Base-by-base conservation (phyloP, 2,797 vertebrate species). In the Periophthalmus magnuspinnatus region DNA sequence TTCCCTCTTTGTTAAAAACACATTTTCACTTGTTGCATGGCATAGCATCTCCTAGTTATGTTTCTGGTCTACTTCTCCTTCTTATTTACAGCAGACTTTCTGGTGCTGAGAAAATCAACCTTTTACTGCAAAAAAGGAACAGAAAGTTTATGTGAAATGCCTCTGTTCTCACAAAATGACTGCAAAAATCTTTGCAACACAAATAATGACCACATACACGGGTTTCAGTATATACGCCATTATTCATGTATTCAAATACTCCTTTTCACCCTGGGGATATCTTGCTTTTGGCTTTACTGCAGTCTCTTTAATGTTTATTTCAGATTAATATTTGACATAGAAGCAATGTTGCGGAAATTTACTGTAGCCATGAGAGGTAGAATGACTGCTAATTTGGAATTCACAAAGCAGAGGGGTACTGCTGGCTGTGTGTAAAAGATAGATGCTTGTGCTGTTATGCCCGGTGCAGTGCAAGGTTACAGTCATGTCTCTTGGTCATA, bases 261-360 rank as follows among this genome's bases (percentile, higher is more conserved):
- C 24, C 50, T 62, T 67, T 34, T 75, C 66, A 66, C 45, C 22
- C 68, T 65, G 64, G 76, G 63, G 63, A 33, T 34, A 36, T 68
- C 73, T 62, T 52, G 69, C 69, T 75, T 36, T 28, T 41, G 24
- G 69, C 45, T 17, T 60, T 34, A 55, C 62, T 77, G 75, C 74
- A 68, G 68, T 70, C 71, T 81, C 77, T 80, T 79, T 88, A 75
- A 81, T 86, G 80, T 84, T 79, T 78, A 81, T 81, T 84, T 81
- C 67, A 84, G 71, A 81, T 78, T 79, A 75, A 84, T 82, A 80
- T 81, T 83, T 83, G 72, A 69, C 78, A 79, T 72, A 47, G 50
- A 56, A 79, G 77, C 48, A 68, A 76, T 77, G 74, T 71, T 66
- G 68, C 48, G 72, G 65, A 78, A 69, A 69, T 55, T 41, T 36